Evolutionary conservation across 2,888 invertebrate genomes (phyloP), one percentile per base, ranked within the genome.

Genomic region (Nymphalis urticae): DNA sequence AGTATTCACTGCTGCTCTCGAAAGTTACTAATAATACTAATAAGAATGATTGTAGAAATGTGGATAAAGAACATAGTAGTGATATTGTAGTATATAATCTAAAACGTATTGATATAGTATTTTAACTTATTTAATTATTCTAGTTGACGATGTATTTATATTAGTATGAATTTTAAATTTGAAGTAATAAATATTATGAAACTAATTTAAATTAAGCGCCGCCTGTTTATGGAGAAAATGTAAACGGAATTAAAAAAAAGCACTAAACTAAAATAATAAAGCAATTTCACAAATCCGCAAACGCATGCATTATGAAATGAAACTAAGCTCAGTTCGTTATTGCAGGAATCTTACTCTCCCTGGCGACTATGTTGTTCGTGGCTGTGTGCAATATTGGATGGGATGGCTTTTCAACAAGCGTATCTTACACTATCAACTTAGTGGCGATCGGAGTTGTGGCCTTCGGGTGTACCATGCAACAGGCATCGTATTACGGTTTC

Each of bases 401-500:
- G 95, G 96, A 97, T 76, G 93, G 96, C 27, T 97, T 98, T 83
- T 95, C 95, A 2, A 91, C 94, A 0, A 93, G 94, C n/a, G 95
- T 96, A 0, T 96, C 97, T 0, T 98, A 98, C 81, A 95, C 94
- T 27, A 95, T 97, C 62, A 97, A 97, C 85, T 91, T 98, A 79
- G 94, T 96, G 1, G 97, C 97, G 0, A 96, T 98, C 10, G 97
- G 97, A 2, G 93, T 97, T 53, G 97, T 97, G 0, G 97, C 98
- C 1, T 94, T 98, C 69, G 97, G 97, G 7, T 97, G 97, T 81
- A 97, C 97, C 93, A 96, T 98, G 69, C 98, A 98, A 86, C 98
- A 98, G 85, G 97, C 97, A 0, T 98, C 98, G 81, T 98, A 98
- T 88, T 98, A 98, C 84, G 98, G 98, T 3, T 98, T 97, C 84